phyloP scores from a whole-genome alignment of 2,888 invertebrate species.

The Chymomyza procnemis region DNA sequence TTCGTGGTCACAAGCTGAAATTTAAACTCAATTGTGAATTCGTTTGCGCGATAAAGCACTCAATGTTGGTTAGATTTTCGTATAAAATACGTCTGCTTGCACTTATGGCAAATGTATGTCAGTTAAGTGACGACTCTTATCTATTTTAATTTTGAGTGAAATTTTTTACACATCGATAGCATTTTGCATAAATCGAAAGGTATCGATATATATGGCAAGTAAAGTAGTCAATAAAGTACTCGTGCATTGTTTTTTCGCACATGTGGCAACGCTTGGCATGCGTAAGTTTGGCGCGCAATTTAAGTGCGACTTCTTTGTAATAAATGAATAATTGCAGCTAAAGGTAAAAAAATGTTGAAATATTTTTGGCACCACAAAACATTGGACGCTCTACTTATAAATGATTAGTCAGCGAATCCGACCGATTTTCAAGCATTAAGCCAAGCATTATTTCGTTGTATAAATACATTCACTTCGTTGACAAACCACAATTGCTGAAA shows the following conservation, averaged over 20 bases:
- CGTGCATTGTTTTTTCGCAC: not conserved
- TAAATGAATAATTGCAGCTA: not conserved
- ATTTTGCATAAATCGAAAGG: no score
- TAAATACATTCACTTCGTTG: no score
- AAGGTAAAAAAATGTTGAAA: no score
- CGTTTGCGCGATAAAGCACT: not conserved
- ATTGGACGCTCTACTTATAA: no score
- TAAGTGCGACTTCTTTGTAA: not conserved
- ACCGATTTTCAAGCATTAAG: no score
- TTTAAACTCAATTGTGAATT: not conserved
- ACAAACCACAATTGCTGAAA: no score
- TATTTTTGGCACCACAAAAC: no score
- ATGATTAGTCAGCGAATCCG: no score
- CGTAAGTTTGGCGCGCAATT: not conserved
- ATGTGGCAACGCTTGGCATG: not conserved
- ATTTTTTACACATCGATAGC: not conserved
- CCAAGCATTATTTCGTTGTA: no score
- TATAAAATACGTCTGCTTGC: not conserved
- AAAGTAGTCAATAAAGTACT: not conserved
- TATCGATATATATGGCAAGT: not conserved
- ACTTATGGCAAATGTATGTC: not conserved
- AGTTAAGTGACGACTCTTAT: not conserved
- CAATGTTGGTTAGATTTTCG: not conserved
- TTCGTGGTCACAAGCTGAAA: not conserved
- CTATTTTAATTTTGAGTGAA: not conserved